Base-by-base conservation (phyloP, 2,797 vertebrate species). In the Muscicapa comitata region DNA sequence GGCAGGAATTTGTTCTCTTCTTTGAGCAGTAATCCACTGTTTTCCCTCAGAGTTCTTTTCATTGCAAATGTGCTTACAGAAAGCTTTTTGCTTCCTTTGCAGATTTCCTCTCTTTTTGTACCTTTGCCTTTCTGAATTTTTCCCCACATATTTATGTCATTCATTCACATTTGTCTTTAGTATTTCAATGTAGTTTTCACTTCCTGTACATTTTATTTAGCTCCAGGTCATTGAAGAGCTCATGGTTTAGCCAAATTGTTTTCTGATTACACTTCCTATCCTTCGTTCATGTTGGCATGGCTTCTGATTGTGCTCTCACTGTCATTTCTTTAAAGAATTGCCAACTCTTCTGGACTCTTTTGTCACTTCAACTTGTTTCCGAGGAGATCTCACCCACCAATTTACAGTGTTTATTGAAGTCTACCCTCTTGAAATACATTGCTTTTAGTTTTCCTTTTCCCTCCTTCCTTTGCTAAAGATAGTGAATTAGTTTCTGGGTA, bases 271-370 rank as follows among this genome's bases (percentile, higher is more conserved):
- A 96, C 95, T 96, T 96, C 96, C 96, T 96, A 95, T 96, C 94
- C 96, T 96, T 96, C 95, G 54, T 94, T 96, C 93, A 96, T 95
- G 95, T 96, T 96, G 96, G 95, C 96, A 96, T 95, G 95, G 95
- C 91, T 96, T 96, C 93, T 96, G 87, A 91, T 96, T 96, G 95
- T 95, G 83, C 62, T 68, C 95, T 96, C 85, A 95, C 96, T 96
- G 95, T 96, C 96, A 96, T 94, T 96, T 96, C 96, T 96, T 96
- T 96, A 96, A 96, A 96, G 95, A 96, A 96, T 96, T 96, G 96
- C 96, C 96, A 96, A 86, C 93, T 96, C 82, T 90, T 94, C 76
- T 95, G 68, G 29, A 91, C 93, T 96, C 90, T 38, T 96, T 96
- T 96, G 96, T 96, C 85, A 80, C 90, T 95, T 95, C 87, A 86